Percentiles rank a stretch among this genome's conserved stretches.
Conservation (phyloP, 2,113 vertebrate genomes). For the Bubo scandiacus region DNA sequence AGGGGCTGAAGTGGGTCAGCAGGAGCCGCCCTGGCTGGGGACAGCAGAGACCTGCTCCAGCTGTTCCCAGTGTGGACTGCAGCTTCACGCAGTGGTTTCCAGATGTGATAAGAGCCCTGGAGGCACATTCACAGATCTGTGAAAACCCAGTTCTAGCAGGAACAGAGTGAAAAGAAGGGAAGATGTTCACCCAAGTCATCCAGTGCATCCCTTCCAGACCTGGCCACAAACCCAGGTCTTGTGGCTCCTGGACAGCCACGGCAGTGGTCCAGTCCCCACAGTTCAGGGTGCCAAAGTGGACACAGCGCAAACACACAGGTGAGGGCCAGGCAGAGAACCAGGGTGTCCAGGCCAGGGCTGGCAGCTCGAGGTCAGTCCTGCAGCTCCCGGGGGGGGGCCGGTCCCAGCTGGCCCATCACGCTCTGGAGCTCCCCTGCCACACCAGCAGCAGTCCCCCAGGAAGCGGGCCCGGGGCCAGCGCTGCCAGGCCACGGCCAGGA, state of each 20-base stretch:
- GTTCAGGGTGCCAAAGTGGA: background rate
- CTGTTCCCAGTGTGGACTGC: background rate
- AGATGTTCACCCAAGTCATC: background rate
- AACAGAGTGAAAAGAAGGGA: background rate
- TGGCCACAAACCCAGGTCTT: background rate
- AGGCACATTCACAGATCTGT: fast-evolving
- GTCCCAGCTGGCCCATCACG: fast-evolving
- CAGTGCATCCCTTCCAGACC: background rate
- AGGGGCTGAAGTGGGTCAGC: background rate
- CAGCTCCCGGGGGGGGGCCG: background rate
- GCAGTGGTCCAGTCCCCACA: background rate
- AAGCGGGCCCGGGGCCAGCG: fast-evolving
- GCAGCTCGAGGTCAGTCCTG: background rate
- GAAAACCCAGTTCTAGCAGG: background rate
- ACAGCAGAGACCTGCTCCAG: background rate
- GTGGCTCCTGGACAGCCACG: background rate
- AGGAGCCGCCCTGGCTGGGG: background rate
- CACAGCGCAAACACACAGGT: background rate
- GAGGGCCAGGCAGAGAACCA: background rate
- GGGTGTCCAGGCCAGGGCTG: background rate
- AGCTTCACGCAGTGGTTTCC: background rate
- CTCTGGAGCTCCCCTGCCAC: fast-evolving
- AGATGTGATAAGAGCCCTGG: background rate
- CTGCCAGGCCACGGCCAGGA: background rate
- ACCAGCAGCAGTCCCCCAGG: background rate